Percentiles rank a stretch among this genome's conserved stretches.
Conservation (phyloP, 2,113 vertebrate species). For the Ammospiza caudacuta region DNA sequence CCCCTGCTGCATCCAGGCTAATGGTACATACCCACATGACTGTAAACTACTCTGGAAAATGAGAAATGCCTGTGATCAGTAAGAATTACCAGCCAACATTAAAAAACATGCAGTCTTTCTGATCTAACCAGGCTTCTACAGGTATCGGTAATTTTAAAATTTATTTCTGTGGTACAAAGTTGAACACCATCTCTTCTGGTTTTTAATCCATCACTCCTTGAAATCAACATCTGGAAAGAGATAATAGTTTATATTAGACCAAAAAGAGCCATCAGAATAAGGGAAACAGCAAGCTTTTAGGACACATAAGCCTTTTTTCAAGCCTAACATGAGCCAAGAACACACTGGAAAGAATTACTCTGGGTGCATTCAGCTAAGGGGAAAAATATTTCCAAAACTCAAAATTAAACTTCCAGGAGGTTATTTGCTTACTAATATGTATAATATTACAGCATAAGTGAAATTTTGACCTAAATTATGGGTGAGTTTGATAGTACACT, state of each 20-base stretch:
- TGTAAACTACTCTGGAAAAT: background rate
- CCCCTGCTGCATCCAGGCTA: background rate
- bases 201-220: background rate
- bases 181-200: background rate
- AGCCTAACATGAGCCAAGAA: background rate
- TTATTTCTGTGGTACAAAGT: background rate
- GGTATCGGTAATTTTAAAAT: background rate
- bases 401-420: background rate
- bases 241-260: background rate
- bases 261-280: background rate
- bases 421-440: background rate
- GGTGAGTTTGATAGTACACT: rapidly evolving
- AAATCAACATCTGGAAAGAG: background rate
- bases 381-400: background rate
- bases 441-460: background rate
- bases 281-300: background rate
- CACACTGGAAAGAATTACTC: background rate
- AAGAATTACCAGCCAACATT: background rate
- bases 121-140: background rate
- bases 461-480: background rate
- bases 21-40: background rate
- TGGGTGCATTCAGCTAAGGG: background rate
- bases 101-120: background rate
- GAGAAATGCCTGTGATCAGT: background rate
- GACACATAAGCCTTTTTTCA: background rate